These are phyloP conservation scores for Philaethria dido DNA, from an alignment of 2,888 invertebrate species.

Conservation along the genomic window DNA sequence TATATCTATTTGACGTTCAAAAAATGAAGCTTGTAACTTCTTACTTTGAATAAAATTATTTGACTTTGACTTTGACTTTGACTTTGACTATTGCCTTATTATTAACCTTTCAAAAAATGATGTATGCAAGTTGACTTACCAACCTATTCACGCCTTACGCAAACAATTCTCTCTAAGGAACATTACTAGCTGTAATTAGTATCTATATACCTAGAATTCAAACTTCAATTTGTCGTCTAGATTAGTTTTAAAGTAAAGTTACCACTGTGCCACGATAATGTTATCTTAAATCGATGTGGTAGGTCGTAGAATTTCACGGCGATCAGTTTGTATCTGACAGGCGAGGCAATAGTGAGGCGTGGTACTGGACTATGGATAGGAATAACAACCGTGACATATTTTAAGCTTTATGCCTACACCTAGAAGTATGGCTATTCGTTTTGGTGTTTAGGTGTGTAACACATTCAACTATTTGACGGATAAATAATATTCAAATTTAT, in stretches of 20 bases:
- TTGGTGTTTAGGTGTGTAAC: constrained; percentile 25
- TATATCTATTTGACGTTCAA: no score
- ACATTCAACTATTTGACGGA: constrained; percentile 27
- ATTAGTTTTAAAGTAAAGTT: background rate
- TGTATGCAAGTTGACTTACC: no score
- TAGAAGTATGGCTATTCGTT: constrained; percentile 28
- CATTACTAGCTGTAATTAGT: background rate
- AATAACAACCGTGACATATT: constrained; percentile 20
- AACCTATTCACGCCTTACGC: no score
- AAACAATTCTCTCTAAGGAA: no score
- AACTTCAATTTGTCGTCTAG: background rate
- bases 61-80: no score
- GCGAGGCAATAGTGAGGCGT: constrained; percentile 23
- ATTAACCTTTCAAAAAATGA: no score
- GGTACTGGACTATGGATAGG: background rate
- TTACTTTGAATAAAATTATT: no score
- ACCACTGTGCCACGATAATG: background rate
- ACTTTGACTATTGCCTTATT: no score
- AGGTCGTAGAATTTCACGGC: constrained; percentile 41
- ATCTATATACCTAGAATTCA: background rate
- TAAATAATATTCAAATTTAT: no score
- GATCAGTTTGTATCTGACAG: constrained; percentile 33
- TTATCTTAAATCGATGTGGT: constrained; percentile 35
- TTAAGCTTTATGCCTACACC: constrained; percentile 27
- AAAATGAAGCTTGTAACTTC: no score